Evolutionary conservation across 2,113 vertebrate species (phyloP).

Genomic region (Cryptotis parvus): DNA sequence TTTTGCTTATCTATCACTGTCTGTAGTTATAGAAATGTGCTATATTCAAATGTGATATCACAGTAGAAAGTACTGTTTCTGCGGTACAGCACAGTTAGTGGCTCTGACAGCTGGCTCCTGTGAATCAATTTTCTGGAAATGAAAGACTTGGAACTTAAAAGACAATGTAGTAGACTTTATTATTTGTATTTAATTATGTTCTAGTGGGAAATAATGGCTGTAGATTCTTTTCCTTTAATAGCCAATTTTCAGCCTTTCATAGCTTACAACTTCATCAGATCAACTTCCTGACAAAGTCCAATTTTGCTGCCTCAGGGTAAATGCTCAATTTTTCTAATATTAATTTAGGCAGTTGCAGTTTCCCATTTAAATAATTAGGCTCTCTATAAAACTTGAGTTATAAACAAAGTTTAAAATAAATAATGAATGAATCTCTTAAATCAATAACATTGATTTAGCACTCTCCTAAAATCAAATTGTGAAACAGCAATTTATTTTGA

Average conservation of each 20-base stretch:
- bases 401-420: slow-evolving; percentile 88
- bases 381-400: slow-evolving; percentile 83
- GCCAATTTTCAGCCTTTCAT: slow-evolving; percentile 76
- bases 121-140: slow-evolving; percentile 69
- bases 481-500: slow-evolving; percentile 81
- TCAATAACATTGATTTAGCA: slow-evolving; percentile 86
- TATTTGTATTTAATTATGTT: slow-evolving; percentile 85
- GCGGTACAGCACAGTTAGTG: slow-evolving; percentile 73
- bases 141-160: slow-evolving; percentile 70
- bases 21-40: slow-evolving; percentile 42
- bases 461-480: slow-evolving; percentile 83
- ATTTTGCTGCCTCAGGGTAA: slow-evolving; percentile 85
- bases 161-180: slow-evolving; percentile 75
- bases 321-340: slow-evolving; percentile 79
- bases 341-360: slow-evolving; percentile 85
- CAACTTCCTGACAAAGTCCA: slow-evolving; percentile 69
- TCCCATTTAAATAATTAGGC: slow-evolving; percentile 86
- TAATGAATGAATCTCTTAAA: slow-evolving; percentile 85
- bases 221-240: slow-evolving; percentile 68
- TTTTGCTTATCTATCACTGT: slow-evolving; percentile 42
- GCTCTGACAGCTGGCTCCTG: slow-evolving; percentile 84
- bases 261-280: slow-evolving; percentile 61
- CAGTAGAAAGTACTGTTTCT: slow-evolving; percentile 38
- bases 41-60: slow-evolving; percentile 21
- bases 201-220: slow-evolving; percentile 78